Conservation (phyloP, 2,797 vertebrate species). For the Rousettus madagascariensis region DNA sequence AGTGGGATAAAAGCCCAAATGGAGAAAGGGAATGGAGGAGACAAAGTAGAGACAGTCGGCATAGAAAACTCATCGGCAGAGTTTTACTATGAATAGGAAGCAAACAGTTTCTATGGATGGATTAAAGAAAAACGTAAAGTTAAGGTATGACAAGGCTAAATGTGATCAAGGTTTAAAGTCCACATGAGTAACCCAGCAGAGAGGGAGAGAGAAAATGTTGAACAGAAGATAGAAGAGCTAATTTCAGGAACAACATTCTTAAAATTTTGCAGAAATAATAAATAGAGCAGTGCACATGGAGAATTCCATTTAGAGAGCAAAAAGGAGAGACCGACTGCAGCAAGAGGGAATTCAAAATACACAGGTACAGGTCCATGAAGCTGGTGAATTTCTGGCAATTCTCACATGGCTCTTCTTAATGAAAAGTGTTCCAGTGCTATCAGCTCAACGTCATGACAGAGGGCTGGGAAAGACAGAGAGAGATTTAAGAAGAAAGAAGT, state of each 20-base stretch:
- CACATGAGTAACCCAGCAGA: background rate
- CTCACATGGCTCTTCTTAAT: background rate
- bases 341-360: background rate
- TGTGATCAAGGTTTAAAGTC: background rate
- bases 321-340: background rate
- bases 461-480: background rate
- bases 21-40: background rate
- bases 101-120: background rate
- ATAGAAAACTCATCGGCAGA: background rate
- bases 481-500: background rate
- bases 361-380: background rate
- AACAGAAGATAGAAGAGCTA: background rate
- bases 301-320: background rate
- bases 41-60: background rate
- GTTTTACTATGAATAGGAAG: background rate
- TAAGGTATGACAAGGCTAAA: background rate
- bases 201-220: background rate
- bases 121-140: background rate
- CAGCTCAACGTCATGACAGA: background rate
- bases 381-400: background rate
- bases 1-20: background rate
- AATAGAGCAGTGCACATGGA: too few species aligned
- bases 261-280: background rate
- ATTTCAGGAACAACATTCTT: background rate
- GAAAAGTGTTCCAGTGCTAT: fast-evolving